These are phyloP conservation scores for Tarsius wallacei DNA, from an alignment of 2,797 vertebrate species.

Conservation along the genomic window DNA sequence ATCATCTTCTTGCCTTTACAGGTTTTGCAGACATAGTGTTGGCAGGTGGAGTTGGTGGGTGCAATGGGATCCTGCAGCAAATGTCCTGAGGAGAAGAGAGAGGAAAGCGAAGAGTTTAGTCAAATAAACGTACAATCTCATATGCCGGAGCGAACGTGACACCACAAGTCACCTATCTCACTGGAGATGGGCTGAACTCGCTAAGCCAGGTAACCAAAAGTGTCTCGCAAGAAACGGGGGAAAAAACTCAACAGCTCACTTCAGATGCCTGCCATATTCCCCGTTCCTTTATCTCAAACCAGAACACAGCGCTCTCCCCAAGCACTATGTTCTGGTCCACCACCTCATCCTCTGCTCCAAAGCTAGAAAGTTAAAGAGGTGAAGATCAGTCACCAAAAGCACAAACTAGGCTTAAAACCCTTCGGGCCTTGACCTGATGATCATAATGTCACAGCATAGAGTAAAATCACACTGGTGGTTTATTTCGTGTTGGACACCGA, in stretches of 20 bases:
- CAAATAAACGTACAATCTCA: constrained; percentile 69
- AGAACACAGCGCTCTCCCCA: constrained; percentile 52
- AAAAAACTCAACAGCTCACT: constrained; percentile 37
- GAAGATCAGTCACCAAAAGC: constrained; percentile 18
- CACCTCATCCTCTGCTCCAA: constrained; percentile 40
- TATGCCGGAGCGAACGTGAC: constrained; percentile 86
- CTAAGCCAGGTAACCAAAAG: constrained; percentile 49
- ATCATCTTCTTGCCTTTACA: constrained; percentile 99
- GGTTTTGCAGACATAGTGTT: constrained; percentile 98
- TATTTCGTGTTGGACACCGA: constrained; percentile 20
- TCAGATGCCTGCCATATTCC: constrained; percentile 59
- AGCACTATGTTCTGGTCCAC: constrained; percentile 39
- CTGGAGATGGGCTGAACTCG: constrained; percentile 61
- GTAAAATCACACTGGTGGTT: neutral
- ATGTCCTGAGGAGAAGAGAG: constrained; percentile 93
- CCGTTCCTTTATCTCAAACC: constrained; percentile 68
- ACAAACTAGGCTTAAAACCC: constrained; percentile 54
- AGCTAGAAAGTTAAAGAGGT: constrained; percentile 32
- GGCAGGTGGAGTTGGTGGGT: constrained; percentile 98
- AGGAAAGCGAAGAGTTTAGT: constrained; percentile 81
- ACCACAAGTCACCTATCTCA: constrained; percentile 69
- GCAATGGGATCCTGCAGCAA: constrained; percentile 98
- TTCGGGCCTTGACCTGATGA: neutral
- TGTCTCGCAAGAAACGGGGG: neutral
- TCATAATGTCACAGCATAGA: neutral